Conservation (phyloP, 2,113 vertebrate genomes). For the Hemiscyllium ocellatum region DNA sequence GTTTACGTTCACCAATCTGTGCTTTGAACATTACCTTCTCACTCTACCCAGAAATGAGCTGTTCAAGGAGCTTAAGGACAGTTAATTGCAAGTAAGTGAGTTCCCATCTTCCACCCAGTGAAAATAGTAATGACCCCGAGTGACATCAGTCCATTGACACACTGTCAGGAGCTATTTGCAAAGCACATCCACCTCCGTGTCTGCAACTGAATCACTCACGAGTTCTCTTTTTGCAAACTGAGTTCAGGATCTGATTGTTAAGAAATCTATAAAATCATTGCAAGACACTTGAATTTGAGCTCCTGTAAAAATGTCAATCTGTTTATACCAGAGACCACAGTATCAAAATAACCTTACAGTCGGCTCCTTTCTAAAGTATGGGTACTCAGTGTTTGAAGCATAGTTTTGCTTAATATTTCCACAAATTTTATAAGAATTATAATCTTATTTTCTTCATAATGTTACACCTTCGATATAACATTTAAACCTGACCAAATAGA, state of each 20-base stretch:
- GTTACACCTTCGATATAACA: background rate
- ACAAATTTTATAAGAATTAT: background rate
- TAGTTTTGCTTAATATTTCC: background rate
- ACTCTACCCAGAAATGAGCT: too few species aligned
- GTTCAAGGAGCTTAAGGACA: too few species aligned
- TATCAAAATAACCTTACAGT: background rate
- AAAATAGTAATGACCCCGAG: too few species aligned
- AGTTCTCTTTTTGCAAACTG: background rate
- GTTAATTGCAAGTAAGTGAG: too few species aligned
- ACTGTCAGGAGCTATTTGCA: too few species aligned
- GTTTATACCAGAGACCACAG: background rate
- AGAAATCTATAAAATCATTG: background rate
- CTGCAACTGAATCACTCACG: too few species aligned
- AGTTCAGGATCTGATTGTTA: background rate
- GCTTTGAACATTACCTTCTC: too few species aligned
- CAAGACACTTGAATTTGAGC: background rate
- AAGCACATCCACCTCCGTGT: too few species aligned
- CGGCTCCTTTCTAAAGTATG: background rate
- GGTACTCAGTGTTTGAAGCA: background rate
- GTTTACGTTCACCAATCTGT: too few species aligned
- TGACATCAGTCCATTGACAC: too few species aligned
- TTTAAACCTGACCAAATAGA: background rate
- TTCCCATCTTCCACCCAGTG: too few species aligned
- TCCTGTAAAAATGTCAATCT: background rate
- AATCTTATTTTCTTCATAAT: background rate